phyloP scores from a whole-genome alignment of 2,797 vertebrate species.

The Linurgus olivaceus region DNA sequence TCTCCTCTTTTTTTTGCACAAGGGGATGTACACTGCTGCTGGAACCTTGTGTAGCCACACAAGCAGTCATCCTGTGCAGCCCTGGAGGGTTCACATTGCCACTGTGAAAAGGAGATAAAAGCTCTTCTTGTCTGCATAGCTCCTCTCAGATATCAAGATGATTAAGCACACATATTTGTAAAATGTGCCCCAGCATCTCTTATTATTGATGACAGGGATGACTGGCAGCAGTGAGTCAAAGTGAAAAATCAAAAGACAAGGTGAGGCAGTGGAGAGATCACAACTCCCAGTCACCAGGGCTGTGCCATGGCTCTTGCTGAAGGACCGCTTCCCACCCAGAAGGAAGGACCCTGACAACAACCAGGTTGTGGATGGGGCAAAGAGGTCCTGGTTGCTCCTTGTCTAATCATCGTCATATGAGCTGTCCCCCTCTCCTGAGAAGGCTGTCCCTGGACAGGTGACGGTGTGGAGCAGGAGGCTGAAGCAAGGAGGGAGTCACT shows the following conservation, averaged over 20 bases:
- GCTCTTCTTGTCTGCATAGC: neutral
- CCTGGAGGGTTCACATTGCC: neutral
- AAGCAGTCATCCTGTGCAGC: neutral
- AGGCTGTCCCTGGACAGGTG: accelerated
- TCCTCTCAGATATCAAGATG: slow-evolving; percentile 25
- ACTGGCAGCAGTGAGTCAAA: slow-evolving; percentile 32
- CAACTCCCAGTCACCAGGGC: neutral
- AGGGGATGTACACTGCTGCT: accelerated
- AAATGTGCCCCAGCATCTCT: neutral
- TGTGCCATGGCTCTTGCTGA: neutral
- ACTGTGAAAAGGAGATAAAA: neutral
- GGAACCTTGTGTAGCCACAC: neutral
- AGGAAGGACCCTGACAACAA: neutral
- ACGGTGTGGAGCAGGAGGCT: neutral
- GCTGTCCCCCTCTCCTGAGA: neutral
- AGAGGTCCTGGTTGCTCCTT: neutral
- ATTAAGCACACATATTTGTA: neutral
- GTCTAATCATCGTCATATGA: accelerated
- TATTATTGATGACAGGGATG: neutral
- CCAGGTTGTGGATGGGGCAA: neutral
- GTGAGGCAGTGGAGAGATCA: neutral
- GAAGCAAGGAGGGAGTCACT: neutral
- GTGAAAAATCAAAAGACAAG: slow-evolving; percentile 7
- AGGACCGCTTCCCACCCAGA: neutral
- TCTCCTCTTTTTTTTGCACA: neutral